These are phyloP conservation scores for Eristalis arbustorum DNA, from an alignment of 2,888 invertebrate genomes.

Conservation along the genomic window DNA sequence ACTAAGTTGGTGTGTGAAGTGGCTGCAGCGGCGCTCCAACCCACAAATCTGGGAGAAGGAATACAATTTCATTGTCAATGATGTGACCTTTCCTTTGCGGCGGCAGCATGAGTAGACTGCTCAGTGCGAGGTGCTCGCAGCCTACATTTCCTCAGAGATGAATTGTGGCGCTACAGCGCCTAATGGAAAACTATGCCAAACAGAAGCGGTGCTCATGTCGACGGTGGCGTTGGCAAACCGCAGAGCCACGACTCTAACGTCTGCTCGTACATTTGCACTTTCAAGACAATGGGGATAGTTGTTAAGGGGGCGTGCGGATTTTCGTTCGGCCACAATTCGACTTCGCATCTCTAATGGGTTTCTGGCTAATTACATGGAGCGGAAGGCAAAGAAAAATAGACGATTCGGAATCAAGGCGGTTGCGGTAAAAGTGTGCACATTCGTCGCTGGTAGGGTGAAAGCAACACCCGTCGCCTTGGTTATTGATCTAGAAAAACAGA, in stretches of 20 bases:
- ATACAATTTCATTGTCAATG: slow-evolving; percentile 64
- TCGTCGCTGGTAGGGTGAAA: slow-evolving; percentile 41
- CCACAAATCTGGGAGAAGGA: not conserved
- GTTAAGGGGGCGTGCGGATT: slow-evolving; percentile 28
- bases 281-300: slow-evolving; percentile 57
- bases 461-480: slow-evolving; percentile 10
- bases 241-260: slow-evolving; percentile 35
- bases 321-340: slow-evolving; percentile 40
- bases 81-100: slow-evolving; percentile 52
- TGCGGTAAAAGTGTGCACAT: slow-evolving; percentile 43
- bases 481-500: slow-evolving; percentile 55
- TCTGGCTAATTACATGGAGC: slow-evolving; percentile 35
- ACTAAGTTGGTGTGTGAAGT: not conserved
- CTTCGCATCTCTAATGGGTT: slow-evolving; percentile 32
- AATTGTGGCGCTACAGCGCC: slow-evolving; percentile 9
- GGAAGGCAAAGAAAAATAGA: slow-evolving; percentile 22
- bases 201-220: slow-evolving; percentile 13
- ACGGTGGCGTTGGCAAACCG: slow-evolving; percentile 42
- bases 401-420: not conserved
- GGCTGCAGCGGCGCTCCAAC: not conserved
- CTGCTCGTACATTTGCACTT: slow-evolving; percentile 14
- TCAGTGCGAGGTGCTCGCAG: slow-evolving; percentile 6
- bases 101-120: not conserved
- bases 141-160: slow-evolving; percentile 40
- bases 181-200: slow-evolving; percentile 46